Evolutionary conservation across 2,888 invertebrate genomes (phyloP).

Genomic region (Halictus ligatus): DNA sequence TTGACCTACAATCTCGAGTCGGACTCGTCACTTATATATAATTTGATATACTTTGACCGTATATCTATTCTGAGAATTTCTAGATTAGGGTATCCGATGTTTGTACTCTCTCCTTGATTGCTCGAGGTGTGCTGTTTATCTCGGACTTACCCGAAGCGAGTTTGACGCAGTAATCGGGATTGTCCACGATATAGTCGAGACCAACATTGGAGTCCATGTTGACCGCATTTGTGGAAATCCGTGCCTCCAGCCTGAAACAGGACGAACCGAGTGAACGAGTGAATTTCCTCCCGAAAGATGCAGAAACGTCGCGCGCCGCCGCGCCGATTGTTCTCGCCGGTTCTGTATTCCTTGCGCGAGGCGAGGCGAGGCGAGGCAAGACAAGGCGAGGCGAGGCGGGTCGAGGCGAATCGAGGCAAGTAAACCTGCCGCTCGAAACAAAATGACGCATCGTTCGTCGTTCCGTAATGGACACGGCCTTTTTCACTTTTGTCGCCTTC

Average conservation of each 20-base stretch:
- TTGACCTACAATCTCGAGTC: too few species aligned
- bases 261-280: not conserved
- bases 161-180: constrained; percentile 95
- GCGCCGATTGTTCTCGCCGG: not conserved
- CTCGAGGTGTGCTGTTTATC: not conserved
- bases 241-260: constrained; percentile 70
- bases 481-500: constrained; percentile 1
- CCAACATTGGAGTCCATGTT: constrained; percentile 96
- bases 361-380: not conserved
- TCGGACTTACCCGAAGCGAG: constrained; percentile 89
- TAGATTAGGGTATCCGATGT: not conserved
- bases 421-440: constrained; percentile 26
- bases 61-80: not conserved
- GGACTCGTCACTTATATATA: too few species aligned
- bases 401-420: constrained; percentile 15
- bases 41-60: too few species aligned
- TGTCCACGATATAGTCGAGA: constrained; percentile 97
- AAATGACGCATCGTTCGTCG: constrained; percentile 24
- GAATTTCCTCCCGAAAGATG: not conserved
- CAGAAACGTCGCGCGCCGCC: not conserved
- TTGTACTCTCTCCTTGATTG: not conserved
- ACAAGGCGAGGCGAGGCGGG: not conserved
- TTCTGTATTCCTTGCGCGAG: not conserved
- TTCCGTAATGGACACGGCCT: constrained; percentile 13
- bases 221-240: constrained; percentile 79